Conservation (phyloP, 1,140 invertebrate species). For the Penaeus indicus region DNA sequence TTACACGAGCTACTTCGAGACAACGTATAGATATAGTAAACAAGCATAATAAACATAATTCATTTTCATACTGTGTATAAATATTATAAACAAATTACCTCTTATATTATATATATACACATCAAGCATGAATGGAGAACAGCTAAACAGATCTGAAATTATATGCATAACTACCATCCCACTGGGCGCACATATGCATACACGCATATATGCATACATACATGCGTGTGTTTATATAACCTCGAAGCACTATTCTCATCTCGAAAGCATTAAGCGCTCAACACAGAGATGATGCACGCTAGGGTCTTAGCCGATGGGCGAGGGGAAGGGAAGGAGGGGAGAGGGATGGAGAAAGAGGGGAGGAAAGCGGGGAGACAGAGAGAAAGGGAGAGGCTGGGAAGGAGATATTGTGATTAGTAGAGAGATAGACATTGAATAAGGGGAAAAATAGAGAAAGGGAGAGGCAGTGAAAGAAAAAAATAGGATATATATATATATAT, state of each 20-base stretch:
- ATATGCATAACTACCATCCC: no score
- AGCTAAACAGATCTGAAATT: no score
- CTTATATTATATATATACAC: no score
- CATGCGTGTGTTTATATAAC: neutral
- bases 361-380: neutral
- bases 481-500: neutral
- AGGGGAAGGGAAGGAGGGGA: neutral
- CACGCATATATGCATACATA: slow-evolving; percentile 15
- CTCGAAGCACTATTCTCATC: neutral
- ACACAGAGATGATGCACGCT: no score
- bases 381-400: neutral
- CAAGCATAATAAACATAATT: no score
- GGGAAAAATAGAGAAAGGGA: no score
- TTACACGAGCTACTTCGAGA: no score
- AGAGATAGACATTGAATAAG: neutral
- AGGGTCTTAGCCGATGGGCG: neutral
- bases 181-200: neutral
- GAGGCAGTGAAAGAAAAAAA: neutral
- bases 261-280: no score
- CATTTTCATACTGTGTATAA: no score
- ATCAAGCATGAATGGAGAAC: neutral
- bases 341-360: neutral
- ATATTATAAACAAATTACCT: no score
- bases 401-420: neutral
- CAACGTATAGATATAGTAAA: neutral